Evolutionary conservation across 2,888 invertebrate species (phyloP).

Genomic region (Chaetogeoica ovagalla): DNA sequence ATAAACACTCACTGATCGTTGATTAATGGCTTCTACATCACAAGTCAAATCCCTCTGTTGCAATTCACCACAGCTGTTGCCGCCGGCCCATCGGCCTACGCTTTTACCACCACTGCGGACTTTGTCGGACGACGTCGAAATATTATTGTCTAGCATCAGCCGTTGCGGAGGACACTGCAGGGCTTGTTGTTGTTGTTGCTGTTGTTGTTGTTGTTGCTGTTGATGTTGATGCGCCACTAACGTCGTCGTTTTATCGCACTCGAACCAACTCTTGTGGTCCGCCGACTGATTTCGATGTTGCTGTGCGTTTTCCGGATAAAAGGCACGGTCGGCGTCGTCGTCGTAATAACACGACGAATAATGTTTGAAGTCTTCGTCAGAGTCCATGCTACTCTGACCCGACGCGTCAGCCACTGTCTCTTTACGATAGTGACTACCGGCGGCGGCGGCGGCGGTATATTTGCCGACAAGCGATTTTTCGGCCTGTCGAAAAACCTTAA

Average conservation of each 20-base stretch:
- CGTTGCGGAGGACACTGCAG: constrained; percentile 10
- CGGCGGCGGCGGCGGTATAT: neutral
- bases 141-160: constrained; percentile 9
- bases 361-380: constrained; percentile 49
- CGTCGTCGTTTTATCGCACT: constrained; percentile 9
- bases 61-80: constrained; percentile 1
- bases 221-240: constrained; percentile 1
- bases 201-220: neutral
- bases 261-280: constrained; percentile 28
- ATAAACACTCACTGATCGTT: constrained; percentile 26
- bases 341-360: constrained; percentile 52
- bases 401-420: constrained; percentile 27
- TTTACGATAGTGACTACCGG: constrained; percentile 21
- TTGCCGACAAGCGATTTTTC: neutral
- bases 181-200: neutral
- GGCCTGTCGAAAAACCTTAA: neutral
- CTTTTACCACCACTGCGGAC: constrained; percentile 2
- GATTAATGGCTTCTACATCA: constrained; percentile 29
- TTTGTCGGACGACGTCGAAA: constrained; percentile 39
- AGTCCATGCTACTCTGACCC: constrained; percentile 47
- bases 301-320: constrained; percentile 44
- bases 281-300: constrained; percentile 20
- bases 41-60: neutral
- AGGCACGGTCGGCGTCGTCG: constrained; percentile 46
- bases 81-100: constrained; percentile 13